Evolutionary conservation across 2,888 invertebrate genomes (phyloP).

Genomic region (Falcaria lacertinaria): DNA sequence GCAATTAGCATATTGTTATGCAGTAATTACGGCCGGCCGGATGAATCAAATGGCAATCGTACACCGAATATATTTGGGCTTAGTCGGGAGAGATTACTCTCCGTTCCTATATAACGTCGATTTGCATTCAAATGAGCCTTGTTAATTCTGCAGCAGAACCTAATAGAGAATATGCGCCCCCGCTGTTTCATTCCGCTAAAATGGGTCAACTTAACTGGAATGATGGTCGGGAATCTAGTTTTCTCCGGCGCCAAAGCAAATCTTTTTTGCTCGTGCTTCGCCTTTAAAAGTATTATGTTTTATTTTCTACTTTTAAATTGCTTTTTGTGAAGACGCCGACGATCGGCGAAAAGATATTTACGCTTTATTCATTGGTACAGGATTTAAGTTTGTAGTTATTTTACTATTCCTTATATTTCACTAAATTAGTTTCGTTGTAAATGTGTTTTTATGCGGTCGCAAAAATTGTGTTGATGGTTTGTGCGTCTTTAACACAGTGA

Average conservation of each 20-base stretch:
- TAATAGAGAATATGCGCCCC: constrained; percentile 21
- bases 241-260: constrained; percentile 8
- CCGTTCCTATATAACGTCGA: constrained; percentile 27
- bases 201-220: constrained; percentile 18
- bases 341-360: too few relatives aligned
- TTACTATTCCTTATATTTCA: too few relatives aligned
- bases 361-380: too few relatives aligned
- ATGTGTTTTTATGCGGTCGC: too few relatives aligned
- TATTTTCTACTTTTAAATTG: background rate
- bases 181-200: constrained; percentile 21
- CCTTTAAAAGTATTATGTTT: constrained; percentile 12
- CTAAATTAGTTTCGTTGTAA: too few relatives aligned
- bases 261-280: constrained; percentile 9
- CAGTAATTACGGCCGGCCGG: constrained; percentile 18
- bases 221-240: constrained; percentile 13
- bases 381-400: too few relatives aligned
- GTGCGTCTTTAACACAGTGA: too few relatives aligned
- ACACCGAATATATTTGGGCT: constrained; percentile 29
- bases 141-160: constrained; percentile 27
- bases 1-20: constrained; percentile 3
- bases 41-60: constrained; percentile 22
- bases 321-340: background rate
- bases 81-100: constrained; percentile 28
- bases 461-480: too few relatives aligned
- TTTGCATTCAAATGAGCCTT: constrained; percentile 37